Conservation (phyloP, 2,888 invertebrate genomes). For the Microctonus aethiopoides region DNA sequence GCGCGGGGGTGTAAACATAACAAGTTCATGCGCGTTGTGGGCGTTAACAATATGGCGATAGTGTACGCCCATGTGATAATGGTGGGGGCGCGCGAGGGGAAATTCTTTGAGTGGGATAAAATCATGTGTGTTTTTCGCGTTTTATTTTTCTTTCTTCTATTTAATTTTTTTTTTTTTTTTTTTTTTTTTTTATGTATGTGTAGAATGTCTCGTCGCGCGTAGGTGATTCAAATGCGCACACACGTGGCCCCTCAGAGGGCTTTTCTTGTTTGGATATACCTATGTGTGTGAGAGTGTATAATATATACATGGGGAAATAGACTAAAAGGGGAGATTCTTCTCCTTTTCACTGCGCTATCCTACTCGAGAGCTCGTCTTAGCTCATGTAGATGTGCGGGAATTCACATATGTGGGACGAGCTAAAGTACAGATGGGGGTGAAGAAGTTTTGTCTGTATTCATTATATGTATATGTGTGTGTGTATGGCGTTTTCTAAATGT, state of each 20-base stretch:
- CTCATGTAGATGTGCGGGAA: constrained; percentile 38
- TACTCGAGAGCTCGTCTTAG: constrained; percentile 8
- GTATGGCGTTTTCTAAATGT: constrained; percentile 16
- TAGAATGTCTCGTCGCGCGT: constrained; percentile 31
- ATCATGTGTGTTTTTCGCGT: constrained; percentile 15
- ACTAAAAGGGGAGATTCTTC: neutral
- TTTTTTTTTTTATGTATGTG: neutral
- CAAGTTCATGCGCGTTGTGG: constrained; percentile 54
- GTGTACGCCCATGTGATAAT: constrained; percentile 50
- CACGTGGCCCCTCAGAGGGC: too few relatives aligned
- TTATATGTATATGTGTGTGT: neutral
- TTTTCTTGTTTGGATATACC: constrained; percentile 7
- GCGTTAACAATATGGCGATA: constrained; percentile 64
- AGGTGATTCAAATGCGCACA: constrained; percentile 20
- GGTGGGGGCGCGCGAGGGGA: constrained; percentile 59
- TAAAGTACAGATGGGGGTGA: constrained; percentile 5
- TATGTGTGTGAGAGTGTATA: constrained; percentile 18
- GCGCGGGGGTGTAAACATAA: constrained; percentile 51
- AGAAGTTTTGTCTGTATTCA: too few relatives aligned
- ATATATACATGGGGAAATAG: neutral
- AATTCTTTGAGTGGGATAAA: constrained; percentile 45
- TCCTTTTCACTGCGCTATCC: constrained; percentile 31
- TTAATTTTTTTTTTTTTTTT: constrained; percentile 2
- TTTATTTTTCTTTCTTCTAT: constrained; percentile 1
- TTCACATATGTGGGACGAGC: constrained; percentile 22